Base-by-base conservation (phyloP, 2,113 vertebrate species). In the Carlito syrichta region DNA sequence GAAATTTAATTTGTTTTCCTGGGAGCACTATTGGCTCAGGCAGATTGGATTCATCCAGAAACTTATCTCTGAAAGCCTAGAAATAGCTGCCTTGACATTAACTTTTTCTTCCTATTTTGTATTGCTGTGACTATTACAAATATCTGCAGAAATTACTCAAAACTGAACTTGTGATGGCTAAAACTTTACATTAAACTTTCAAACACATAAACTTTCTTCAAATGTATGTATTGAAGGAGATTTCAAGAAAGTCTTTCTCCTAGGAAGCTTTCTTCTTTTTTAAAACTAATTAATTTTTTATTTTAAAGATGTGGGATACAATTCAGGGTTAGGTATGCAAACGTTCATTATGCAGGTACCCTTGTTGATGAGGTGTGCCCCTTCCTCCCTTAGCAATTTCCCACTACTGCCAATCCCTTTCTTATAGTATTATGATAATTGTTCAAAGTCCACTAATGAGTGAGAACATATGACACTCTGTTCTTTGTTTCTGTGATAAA, bases 1-100 rank as follows among this genome's bases (percentile, higher is more conserved):
- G 35, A 71, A 94, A 96, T 89, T 89, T 95, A 97, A 94, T 94
- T 90, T 97, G 91, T 77, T 97, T 95, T 82, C 48, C 86, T 89
- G 23, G 35, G 32, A 91, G 43, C 2, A 52, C n/a, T 95, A 68
- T 85, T 94, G 66, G n/a, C 3, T 85, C n/a, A 60, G 87, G 10
- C 17, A 92, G 77, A 81, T 56, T 85, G 20, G 22, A 94, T 94
- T 82, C 20, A 89, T 45, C 25, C 12, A 8, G 86, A 84, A 96
- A 52, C 58, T 91, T 77, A 95, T 93, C 77, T 93, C 52, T 62
- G 14, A 93, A 93, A 79, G 25, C 62, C 30, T 95, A 48, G 71
- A 86, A 86, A 92, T 62, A 91, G 52, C 50, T 88, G 3, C 35
- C 86, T 91, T 83, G 66, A 22, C 27, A 71, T 95, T 77, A 92